Evolutionary conservation across 2,797 vertebrate species (phyloP), one percentile per base, ranked within the genome.

Genomic region (Heterohyrax brucei): DNA sequence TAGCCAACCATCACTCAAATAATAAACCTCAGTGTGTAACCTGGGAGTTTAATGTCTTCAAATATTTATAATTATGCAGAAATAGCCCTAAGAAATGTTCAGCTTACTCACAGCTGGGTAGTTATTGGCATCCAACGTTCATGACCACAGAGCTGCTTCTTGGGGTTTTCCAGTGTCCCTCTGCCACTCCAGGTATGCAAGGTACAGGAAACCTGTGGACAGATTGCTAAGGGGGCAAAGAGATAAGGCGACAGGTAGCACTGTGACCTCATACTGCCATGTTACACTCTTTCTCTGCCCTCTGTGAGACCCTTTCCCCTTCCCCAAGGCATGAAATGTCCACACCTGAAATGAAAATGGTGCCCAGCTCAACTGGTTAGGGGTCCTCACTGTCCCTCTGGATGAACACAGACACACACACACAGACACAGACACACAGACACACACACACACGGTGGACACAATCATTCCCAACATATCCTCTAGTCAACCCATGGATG

Each of bases 61-160:
- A 95, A 97, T 97, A 97, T 96, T 97, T 95, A 95, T 95, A 96
- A 97, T 96, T 96, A 95, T 56, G 72, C 90, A 90, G 82, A 96
- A 97, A 97, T 93, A 96, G 90, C 85, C 93, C 70, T 39, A 86
- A 96, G 86, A 96, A 96, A 87, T 59, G 77, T 92, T 95, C 77
- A 5, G 82, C 86, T 95, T 93, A 77, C 76, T 96, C 94, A 92
- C 82, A 97, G 94, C 92, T 94, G 85, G 92, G 72, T 86, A 95
- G 94, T 94, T 88, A 83, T 73, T 10, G 3, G 24, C 62, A 82
- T 86, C 48, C 53, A 96, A 7, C 1, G 0, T 93, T 86, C 90
- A 92, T 79, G 89, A 73, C 62, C 80, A 87, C 73, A 44, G 78
- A 82, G 59, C 44, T 92, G 82, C 77, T 94, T 89, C 80, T 95